Conservation (phyloP, 2,888 invertebrate genomes). For the Acleris sparsana region DNA sequence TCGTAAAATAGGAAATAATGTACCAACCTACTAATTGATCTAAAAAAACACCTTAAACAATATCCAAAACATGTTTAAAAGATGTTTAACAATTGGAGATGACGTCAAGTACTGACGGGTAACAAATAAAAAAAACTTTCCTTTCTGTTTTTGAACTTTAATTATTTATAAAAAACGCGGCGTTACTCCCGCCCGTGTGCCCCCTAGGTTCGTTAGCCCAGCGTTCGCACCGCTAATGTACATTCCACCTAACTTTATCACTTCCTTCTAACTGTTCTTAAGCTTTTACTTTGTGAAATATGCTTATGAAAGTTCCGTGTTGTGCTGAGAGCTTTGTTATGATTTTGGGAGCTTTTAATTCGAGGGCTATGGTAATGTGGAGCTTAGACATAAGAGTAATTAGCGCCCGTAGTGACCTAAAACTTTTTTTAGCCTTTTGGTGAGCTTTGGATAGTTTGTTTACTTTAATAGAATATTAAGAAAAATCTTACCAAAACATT, state of each 20-base stretch:
- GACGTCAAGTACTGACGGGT: too few species aligned
- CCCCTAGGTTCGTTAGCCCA: slow-evolving; percentile 48
- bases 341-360: slow-evolving; percentile 18
- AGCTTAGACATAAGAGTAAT: neutral
- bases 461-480: too few species aligned
- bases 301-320: slow-evolving; percentile 26
- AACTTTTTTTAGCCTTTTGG: too few species aligned
- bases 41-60: too few species aligned
- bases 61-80: too few species aligned
- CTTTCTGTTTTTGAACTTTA: neutral
- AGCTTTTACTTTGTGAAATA: slow-evolving; percentile 40
- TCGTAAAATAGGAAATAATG: too few species aligned
- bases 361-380: neutral
- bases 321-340: slow-evolving; percentile 25
- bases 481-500: too few species aligned
- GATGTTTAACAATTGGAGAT: too few species aligned
- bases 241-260: slow-evolving; percentile 62
- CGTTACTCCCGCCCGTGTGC: slow-evolving; percentile 51
- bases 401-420: too few species aligned
- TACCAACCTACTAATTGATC: too few species aligned
- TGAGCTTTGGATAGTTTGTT: too few species aligned
- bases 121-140: too few species aligned
- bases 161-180: slow-evolving; percentile 33
- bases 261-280: slow-evolving; percentile 54
- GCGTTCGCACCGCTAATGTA: slow-evolving; percentile 55